Evolutionary conservation across 2,888 invertebrate species (phyloP), one percentile per base, ranked within the genome.

Genomic region (Myopa tessellatipennis): DNA sequence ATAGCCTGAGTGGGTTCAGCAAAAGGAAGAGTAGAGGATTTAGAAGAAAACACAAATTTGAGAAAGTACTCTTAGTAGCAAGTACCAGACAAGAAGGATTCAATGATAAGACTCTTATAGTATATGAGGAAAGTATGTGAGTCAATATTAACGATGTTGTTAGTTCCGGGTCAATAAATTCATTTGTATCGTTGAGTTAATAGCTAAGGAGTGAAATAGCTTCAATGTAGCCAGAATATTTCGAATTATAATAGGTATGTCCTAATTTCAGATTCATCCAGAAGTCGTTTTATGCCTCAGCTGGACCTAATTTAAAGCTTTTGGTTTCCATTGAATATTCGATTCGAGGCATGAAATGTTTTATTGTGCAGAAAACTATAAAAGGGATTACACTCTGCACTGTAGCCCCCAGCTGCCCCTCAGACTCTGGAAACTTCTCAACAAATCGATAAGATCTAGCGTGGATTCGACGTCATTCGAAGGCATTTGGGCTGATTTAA

Each of bases 271-370:
- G 2, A 26, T 26, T 2, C 1, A 26, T 26, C 26, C 26, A 26
- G 26, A 26, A 26, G 26, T 58, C 5, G n/a, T 12, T n/a, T 58
- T 4, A 16, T 58, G 5, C 26, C 10, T 26, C 61, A 26, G 61
- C 12, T 10, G 61, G 26, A n/a, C 6, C 10, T 4, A 61, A 18
- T 18, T 61, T 61, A 61, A n/a, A 5, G 26, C 26, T 26, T 61
- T 18, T 10, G 26, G 10, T 61, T 77, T 74, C 79, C 78, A 79
- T 79, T 79, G 77, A 80, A 78, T 65, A 6, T 38, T 36, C 16
- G 65, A 65, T 14, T 65, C 36, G 1, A 14, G 6, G 34, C 34
- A 36, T 65, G 14, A 16, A 38, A 14, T 34, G 10, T 65, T 65
- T 38, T 65, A 14, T 38, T 18, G 1, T 61, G 61, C 26, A 61